These are phyloP conservation scores for Dromius quadrimaculatus DNA, from an alignment of 2,888 invertebrate genomes.

Conservation along the genomic window DNA sequence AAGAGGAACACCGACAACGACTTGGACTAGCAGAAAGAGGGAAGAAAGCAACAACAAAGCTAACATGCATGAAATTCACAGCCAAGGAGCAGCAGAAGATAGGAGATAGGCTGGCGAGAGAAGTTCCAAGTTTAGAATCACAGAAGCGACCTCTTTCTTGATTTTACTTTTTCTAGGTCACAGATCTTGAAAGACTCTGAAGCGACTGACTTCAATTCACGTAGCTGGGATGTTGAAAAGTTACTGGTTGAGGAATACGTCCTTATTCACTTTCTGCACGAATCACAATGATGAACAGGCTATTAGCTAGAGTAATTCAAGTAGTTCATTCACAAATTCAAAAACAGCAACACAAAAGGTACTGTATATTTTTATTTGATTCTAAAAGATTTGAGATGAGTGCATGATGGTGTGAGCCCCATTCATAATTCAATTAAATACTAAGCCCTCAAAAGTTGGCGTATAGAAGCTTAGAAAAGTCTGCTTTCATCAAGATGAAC, in stretches of 20 bases:
- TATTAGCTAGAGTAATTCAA: too few species aligned
- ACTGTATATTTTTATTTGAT: too few species aligned
- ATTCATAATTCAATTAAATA: too few species aligned
- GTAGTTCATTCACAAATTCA: too few species aligned
- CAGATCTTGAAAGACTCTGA: slow-evolving; percentile 48
- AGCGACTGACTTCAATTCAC: slow-evolving; percentile 34
- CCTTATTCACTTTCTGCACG: too few species aligned
- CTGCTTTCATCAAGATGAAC: too few species aligned
- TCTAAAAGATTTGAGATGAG: too few species aligned
- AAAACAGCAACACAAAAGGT: too few species aligned
- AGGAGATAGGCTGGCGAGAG: neutral
- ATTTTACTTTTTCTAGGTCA: slow-evolving; percentile 50
- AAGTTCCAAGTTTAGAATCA: slow-evolving; percentile 3
- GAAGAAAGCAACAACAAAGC: slow-evolving; percentile 19
- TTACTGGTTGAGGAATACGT: too few species aligned
- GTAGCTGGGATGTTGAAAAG: too few species aligned
- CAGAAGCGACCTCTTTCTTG: slow-evolving; percentile 38
- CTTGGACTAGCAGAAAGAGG: neutral
- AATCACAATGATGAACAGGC: too few species aligned
- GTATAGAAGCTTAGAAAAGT: neutral
- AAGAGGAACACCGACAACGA: slow-evolving; percentile 24
- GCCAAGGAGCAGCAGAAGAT: slow-evolving; percentile 9
- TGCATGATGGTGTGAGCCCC: too few species aligned
- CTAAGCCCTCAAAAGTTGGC: slow-evolving; percentile 7
- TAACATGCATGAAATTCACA: slow-evolving; percentile 49